Base-by-base conservation (phyloP, 2,113 vertebrate genomes). In the Morone chrysops region DNA sequence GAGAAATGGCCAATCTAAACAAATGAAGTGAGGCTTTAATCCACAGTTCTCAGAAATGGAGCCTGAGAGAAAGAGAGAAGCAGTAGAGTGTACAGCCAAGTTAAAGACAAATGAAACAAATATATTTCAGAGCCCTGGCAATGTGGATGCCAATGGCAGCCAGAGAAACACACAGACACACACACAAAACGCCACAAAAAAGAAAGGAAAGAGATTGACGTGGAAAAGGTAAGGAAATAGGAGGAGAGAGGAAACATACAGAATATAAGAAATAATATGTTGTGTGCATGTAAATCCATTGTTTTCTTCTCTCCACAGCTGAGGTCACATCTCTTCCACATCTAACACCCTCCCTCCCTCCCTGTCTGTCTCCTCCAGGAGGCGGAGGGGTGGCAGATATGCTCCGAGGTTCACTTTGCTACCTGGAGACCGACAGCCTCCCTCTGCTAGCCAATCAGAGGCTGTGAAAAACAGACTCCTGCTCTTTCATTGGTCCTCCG, bases 401-500 rank as follows among this genome's bases (percentile, higher is more conserved):
- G 88, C 93, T 90, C 82, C 75, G 61, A 85, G 85, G 90, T 91
- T 90, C 88, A 90, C 82, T 89, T 86, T 84, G 94, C 93, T 94
- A 95, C 95, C 95, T 95, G 93, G 95, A 96, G 93, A 95, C 95
- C 90, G 93, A 91, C 92, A 62, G 80, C 84, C 89, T 90, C 83
- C 62, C 59, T 65, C 20, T 9, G 84, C 81, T 87, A 85, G 90
- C 95, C 94, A 95, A 95, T 94, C 92, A 82, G 86, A 70, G 57
- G 75, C 73, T 79, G 75, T 87, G 88, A 90, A 92, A 94, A 94
- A 90, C 84, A 75, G 68, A 51, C 81, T 74, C 54, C 86, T 81
- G 89, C 66, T 65, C 70, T 38, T 60, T 79, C 68, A 95, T 96
- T 95, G 95, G 94, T 83, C 86, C 41, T 8, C 51, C 14, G 82